These are phyloP conservation scores for Ischnura elegans DNA, from an alignment of 2,888 invertebrate species.

Conservation along the genomic window DNA sequence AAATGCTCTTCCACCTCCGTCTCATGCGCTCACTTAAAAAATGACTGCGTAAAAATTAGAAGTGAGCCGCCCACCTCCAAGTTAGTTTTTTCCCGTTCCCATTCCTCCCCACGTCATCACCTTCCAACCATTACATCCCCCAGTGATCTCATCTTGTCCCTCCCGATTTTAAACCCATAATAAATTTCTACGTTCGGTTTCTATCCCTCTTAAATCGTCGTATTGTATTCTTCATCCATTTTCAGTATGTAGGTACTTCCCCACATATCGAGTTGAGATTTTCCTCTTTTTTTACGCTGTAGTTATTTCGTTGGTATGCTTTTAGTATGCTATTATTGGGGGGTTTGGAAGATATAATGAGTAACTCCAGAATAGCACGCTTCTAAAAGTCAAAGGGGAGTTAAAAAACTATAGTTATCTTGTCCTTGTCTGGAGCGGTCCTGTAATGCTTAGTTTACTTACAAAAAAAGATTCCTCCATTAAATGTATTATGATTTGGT, in stretches of 20 bases:
- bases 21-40: neutral
- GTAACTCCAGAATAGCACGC: neutral
- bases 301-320: neutral
- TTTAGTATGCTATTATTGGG: neutral
- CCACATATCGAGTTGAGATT: neutral
- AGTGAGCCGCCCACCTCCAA: neutral
- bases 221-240: constrained; percentile 17
- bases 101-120: neutral
- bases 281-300: neutral
- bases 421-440: no score
- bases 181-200: neutral
- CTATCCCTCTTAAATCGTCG: neutral
- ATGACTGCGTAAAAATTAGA: neutral
- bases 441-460: no score
- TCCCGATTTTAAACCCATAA: constrained; percentile 33
- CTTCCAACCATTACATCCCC: constrained; percentile 22
- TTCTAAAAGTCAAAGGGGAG: neutral
- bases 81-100: neutral
- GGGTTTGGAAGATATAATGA: constrained; percentile 10
- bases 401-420: neutral
- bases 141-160: constrained; percentile 4
- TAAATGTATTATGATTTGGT: no score
- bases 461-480: no score
- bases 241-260: constrained; percentile 36
- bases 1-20: neutral